Percentiles rank a stretch among this genome's conserved stretches.
These are phyloP conservation scores for Platysteira castanea DNA, from an alignment of 2,113 vertebrate genomes.

Conservation along the genomic window DNA sequence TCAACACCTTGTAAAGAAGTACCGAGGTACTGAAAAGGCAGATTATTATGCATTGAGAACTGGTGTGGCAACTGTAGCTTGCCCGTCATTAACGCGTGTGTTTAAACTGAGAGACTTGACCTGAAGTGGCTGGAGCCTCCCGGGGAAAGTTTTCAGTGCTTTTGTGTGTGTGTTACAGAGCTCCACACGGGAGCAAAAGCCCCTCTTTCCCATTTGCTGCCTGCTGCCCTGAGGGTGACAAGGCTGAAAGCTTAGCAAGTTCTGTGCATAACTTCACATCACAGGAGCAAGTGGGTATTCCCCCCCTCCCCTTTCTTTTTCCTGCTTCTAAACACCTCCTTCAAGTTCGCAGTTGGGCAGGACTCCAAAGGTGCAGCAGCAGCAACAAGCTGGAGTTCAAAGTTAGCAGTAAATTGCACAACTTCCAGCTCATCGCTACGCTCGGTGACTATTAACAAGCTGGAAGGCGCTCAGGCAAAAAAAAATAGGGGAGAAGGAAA, in stretches of 20 bases:
- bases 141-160: background rate
- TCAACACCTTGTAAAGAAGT: background rate
- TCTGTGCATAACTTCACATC: constrained; percentile 57
- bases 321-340: constrained; percentile 70
- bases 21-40: background rate
- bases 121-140: constrained; percentile 12
- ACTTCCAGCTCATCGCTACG: constrained; percentile 70
- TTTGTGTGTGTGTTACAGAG: background rate
- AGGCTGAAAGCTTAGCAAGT: constrained; percentile 55
- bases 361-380: constrained; percentile 76
- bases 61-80: constrained; percentile 31
- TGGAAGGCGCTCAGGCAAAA: constrained; percentile 30
- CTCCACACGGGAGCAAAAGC: constrained; percentile 19
- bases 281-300: constrained; percentile 45
- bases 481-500: constrained; percentile 48
- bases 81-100: background rate
- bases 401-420: constrained; percentile 78
- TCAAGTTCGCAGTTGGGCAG: constrained; percentile 71
- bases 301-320: background rate
- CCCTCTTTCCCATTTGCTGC: background rate
- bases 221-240: constrained; percentile 39
- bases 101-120: constrained; percentile 13
- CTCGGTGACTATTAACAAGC: constrained; percentile 65
- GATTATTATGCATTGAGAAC: background rate
- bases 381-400: constrained; percentile 73